Evolutionary conservation across 2,888 invertebrate species (phyloP).

Genomic region (Piscicola geometra): DNA sequence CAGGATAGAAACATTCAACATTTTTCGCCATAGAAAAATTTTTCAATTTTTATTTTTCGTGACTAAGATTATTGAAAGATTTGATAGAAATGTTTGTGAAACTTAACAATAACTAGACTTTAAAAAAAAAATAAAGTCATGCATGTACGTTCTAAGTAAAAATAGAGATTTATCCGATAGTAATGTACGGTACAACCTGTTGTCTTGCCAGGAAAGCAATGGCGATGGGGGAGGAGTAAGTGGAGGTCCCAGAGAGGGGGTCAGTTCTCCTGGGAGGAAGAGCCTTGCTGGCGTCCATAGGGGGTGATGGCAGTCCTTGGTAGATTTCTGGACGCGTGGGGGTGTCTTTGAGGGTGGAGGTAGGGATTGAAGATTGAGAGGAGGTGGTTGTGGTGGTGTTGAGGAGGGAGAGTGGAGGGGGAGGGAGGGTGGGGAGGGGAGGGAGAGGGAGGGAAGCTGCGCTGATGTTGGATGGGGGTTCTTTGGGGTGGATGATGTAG

Average conservation of each 20-base stretch:
- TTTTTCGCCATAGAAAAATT: no score
- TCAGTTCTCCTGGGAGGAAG: neutral
- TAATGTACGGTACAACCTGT: no score
- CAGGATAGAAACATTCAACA: no score
- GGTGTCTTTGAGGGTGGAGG: neutral
- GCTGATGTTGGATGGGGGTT: neutral
- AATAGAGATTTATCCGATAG: no score
- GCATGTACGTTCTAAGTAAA: no score
- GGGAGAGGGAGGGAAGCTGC: slow-evolving; percentile 16
- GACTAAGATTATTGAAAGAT: no score
- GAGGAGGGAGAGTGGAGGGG: neutral
- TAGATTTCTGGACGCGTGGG: no score
- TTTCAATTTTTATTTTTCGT: no score
- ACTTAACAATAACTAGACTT: no score
- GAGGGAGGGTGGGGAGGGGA: slow-evolving; percentile 18
- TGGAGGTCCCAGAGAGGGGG: slow-evolving; percentile 36
- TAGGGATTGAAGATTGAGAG: neutral
- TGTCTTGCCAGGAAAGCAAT: slow-evolving; percentile 73
- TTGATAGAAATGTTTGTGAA: no score
- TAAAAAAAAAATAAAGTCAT: no score
- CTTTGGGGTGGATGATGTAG: neutral
- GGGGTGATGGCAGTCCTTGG: neutral
- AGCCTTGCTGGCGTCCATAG: slow-evolving; percentile 9
- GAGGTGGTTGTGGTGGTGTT: slow-evolving; percentile 24
- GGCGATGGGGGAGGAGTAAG: slow-evolving; percentile 63